A percentile compares a stretch with the other conserved stretches of the same genome.
phyloP scores from a whole-genome alignment of 92 coral and sea anemone genomes.

The Zoanthus sociatus region DNA sequence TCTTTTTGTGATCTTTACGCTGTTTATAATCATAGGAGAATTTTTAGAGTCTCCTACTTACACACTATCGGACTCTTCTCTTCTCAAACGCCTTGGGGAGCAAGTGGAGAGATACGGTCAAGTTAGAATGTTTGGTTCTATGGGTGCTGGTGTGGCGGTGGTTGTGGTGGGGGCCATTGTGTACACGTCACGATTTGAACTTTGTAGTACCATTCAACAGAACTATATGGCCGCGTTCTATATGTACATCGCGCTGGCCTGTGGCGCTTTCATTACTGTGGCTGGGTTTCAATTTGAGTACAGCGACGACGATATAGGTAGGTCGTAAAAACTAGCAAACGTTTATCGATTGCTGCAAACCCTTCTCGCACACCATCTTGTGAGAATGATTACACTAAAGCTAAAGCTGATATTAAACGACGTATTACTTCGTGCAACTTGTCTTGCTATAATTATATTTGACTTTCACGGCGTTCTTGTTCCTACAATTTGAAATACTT shows the following conservation, averaged over 20 bases:
- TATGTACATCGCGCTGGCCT: slow-evolving; percentile 11
- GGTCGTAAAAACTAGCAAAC: background rate
- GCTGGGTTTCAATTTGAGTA: slow-evolving; percentile 29
- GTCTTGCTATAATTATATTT: too few species aligned
- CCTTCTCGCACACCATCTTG: background rate
- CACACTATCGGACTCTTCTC: slow-evolving; percentile 62
- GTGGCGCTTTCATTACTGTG: slow-evolving; percentile 38
- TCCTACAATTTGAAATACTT: too few species aligned
- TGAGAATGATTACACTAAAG: too few species aligned
- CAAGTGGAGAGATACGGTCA: slow-evolving; percentile 53
- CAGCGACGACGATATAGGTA: slow-evolving; percentile 8
- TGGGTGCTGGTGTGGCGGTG: slow-evolving; percentile 62
- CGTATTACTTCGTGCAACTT: too few species aligned
- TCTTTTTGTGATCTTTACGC: slow-evolving; percentile 57
- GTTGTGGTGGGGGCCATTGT: slow-evolving; percentile 46
- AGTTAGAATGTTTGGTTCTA: slow-evolving; percentile 61
- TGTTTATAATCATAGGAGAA: slow-evolving; percentile 60
- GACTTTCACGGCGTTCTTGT: too few species aligned
- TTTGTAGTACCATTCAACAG: slow-evolving; percentile 33
- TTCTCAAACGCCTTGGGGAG: slow-evolving; percentile 50
- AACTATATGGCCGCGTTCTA: slow-evolving; percentile 36
- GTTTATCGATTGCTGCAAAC: background rate
- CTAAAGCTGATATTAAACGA: background rate
- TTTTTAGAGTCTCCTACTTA: slow-evolving; percentile 65
- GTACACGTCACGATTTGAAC: slow-evolving; percentile 35